Conservation (phyloP, 2,113 vertebrate species). For the Hippocampus barbouri region DNA sequence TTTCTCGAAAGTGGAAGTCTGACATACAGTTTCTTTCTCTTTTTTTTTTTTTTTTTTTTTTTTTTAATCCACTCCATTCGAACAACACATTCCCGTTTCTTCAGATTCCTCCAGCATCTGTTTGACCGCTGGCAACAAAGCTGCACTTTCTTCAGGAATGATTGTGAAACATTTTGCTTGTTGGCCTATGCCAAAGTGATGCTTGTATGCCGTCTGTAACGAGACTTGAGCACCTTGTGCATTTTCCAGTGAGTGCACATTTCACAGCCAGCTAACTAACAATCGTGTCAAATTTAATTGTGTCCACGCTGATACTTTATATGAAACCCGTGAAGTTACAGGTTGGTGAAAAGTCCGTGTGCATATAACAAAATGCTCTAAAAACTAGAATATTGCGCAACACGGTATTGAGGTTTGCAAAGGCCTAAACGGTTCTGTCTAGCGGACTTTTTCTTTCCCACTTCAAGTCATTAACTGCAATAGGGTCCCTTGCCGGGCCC, state of each 20-base stretch:
- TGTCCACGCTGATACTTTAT: not conserved
- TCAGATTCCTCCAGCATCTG: conserved; percentile 51
- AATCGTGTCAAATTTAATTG: not conserved
- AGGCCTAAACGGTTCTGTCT: too few relatives aligned
- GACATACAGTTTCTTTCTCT: not conserved
- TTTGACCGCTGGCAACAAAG: conserved; percentile 38
- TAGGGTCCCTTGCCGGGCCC: too few relatives aligned
- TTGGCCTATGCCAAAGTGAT: conserved; percentile 37
- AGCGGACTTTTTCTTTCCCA: too few relatives aligned
- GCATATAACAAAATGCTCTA: not conserved
- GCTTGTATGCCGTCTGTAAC: conserved; percentile 38
- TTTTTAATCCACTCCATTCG: conserved; percentile 32
- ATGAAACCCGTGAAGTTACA: not conserved
- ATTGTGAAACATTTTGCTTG: conserved; percentile 29
- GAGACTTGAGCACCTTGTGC: not conserved
- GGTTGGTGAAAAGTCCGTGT: not conserved
- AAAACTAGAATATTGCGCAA: not conserved
- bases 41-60: not conserved
- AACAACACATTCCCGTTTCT: conserved; percentile 42
- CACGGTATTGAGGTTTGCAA: not conserved
- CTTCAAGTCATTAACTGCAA: too few relatives aligned
- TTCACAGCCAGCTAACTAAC: not conserved
- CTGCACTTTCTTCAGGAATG: conserved; percentile 25
- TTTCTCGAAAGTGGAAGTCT: conserved; percentile 40
- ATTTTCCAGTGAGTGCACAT: not conserved